phyloP scores from a whole-genome alignment of 2,888 invertebrate genomes.

The Cerceris ruficornis region DNA sequence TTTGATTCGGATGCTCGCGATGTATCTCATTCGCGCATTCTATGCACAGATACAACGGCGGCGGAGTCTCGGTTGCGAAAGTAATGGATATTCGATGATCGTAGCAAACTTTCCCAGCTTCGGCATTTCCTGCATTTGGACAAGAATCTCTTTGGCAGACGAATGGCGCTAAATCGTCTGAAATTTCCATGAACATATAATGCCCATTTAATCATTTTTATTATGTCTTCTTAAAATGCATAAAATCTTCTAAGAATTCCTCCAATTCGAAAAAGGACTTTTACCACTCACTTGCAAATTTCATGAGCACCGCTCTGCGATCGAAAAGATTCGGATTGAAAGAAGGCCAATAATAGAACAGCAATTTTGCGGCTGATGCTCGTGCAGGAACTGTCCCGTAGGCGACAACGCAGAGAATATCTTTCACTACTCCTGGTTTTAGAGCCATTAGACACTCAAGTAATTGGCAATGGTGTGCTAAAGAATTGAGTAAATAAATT shows the following conservation, averaged over 20 bases:
- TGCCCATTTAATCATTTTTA: neutral
- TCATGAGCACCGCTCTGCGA: constrained; percentile 92
- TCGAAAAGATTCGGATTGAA: constrained; percentile 97
- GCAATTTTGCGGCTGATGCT: constrained; percentile 96
- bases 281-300: constrained; percentile 88
- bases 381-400: constrained; percentile 97
- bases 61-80: constrained; percentile 93
- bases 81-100: constrained; percentile 95
- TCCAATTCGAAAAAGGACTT: too few species aligned
- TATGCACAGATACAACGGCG: constrained; percentile 97
- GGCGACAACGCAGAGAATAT: constrained; percentile 96
- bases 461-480: constrained; percentile 97
- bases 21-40: constrained; percentile 97
- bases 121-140: constrained; percentile 92
- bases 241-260: too few species aligned
- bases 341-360: constrained; percentile 99
- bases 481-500: constrained; percentile 49
- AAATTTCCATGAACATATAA: constrained; percentile 27
- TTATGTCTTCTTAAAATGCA: too few species aligned
- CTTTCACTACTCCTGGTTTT: constrained; percentile 94
- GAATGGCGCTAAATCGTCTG: constrained; percentile 90
- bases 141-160: constrained; percentile 96
- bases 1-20: constrained; percentile 92
- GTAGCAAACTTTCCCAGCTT: constrained; percentile 96
- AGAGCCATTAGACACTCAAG: constrained; percentile 97